These are phyloP conservation scores for Lepeophtheirus nordmannii DNA, from an alignment of 2,888 invertebrate genomes.

Conservation along the genomic window DNA sequence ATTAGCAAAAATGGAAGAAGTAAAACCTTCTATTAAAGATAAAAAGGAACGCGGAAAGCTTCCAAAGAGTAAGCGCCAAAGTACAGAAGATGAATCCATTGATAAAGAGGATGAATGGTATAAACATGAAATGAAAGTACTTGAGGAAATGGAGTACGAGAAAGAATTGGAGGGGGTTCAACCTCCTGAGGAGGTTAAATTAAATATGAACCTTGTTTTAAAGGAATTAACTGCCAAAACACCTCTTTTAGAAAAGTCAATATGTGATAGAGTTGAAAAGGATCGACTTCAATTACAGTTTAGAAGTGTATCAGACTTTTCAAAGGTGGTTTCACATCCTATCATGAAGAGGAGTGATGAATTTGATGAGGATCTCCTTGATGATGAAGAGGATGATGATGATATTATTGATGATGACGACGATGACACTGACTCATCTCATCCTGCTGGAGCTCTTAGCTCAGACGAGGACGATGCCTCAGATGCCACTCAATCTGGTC, in stretches of 20 bases:
- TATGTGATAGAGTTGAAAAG: constrained; percentile 1
- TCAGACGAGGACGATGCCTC: constrained; percentile 1
- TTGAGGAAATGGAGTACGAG: constrained; percentile 63
- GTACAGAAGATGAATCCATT: constrained; percentile 61
- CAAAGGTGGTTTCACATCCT: neutral
- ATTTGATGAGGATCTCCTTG: neutral
- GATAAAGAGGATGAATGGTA: constrained; percentile 89
- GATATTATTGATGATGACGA: neutral
- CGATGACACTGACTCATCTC: constrained; percentile 5
- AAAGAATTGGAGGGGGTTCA: constrained; percentile 36
- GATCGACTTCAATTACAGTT: neutral
- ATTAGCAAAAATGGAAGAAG: constrained; percentile 10
- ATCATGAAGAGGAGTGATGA: neutral
- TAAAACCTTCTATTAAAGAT: neutral
- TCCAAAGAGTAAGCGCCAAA: constrained; percentile 54
- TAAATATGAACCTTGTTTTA: constrained; percentile 62
- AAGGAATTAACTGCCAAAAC: constrained; percentile 55
- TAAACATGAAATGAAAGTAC: constrained; percentile 66
- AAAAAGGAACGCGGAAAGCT: neutral
- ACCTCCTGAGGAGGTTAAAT: constrained; percentile 53
- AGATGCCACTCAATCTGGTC: constrained; percentile 20
- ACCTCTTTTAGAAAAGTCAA: neutral
- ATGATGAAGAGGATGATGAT: constrained; percentile 20
- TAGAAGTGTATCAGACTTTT: neutral
- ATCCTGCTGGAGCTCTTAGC: constrained; percentile 8